Evolutionary conservation across 1,140 invertebrate species (phyloP).

Genomic region (Drosophila mauritiana): DNA sequence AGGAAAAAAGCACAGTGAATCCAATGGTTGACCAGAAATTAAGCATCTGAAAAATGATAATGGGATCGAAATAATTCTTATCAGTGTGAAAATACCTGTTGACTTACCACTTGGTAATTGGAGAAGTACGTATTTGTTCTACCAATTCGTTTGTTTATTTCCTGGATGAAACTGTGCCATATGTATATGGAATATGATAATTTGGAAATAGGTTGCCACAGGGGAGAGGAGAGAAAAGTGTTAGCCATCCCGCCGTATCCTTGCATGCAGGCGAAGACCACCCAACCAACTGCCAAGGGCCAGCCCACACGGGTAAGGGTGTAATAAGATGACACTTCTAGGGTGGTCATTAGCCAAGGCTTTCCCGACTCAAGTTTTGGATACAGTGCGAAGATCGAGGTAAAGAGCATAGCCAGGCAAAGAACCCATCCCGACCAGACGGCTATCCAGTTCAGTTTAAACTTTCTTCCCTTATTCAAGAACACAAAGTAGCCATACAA

Average conservation of each 20-base stretch:
- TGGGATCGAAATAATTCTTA: background rate
- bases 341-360: slow-evolving; percentile 42
- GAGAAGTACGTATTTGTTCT: background rate
- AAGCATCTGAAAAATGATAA: slow-evolving; percentile 21
- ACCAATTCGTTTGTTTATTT: slow-evolving; percentile 9
- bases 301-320: slow-evolving; percentile 87
- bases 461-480: slow-evolving; percentile 26
- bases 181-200: slow-evolving; percentile 86
- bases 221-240: slow-evolving; percentile 82
- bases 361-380: slow-evolving; percentile 62
- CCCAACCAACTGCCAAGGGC: slow-evolving; percentile 87
- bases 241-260: slow-evolving; percentile 87
- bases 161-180: slow-evolving; percentile 77
- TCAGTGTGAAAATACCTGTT: too few relatives aligned
- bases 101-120: background rate
- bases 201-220: slow-evolving; percentile 85
- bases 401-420: slow-evolving; percentile 63
- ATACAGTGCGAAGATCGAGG: slow-evolving; percentile 69
- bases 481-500: slow-evolving; percentile 64
- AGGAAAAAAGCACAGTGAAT: slow-evolving; percentile 35
- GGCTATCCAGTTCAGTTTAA: slow-evolving; percentile 25
- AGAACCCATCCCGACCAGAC: slow-evolving; percentile 53
- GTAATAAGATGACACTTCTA: slow-evolving; percentile 87
- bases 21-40: slow-evolving; percentile 47
- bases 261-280: slow-evolving; percentile 88